Evolutionary conservation across 2,888 invertebrate species (phyloP), one percentile per base, ranked within the genome.

Genomic region (Pandemis cinnamomeana): DNA sequence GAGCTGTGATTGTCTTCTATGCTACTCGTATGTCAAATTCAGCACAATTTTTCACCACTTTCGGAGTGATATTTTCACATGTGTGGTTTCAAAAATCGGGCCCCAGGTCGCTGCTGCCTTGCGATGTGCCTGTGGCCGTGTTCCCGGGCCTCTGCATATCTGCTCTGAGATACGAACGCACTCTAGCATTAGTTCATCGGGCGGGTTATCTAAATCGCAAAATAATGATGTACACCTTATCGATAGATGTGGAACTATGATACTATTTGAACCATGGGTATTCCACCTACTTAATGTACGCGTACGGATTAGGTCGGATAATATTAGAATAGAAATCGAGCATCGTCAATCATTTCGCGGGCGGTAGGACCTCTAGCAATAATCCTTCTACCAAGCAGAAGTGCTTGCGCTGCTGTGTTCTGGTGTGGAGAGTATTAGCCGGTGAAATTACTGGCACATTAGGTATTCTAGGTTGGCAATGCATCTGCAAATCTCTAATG

Each of bases 21-120:
- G n/a, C n/a, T n/a, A n/a, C n/a, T n/a, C n/a, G n/a, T n/a, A n/a
- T n/a, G n/a, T n/a, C n/a, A n/a, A n/a, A n/a, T n/a, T n/a, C n/a
- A n/a, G n/a, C n/a, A n/a, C n/a, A n/a, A n/a, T n/a, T n/a, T n/a
- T n/a, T n/a, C n/a, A n/a, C n/a, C n/a, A n/a, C n/a, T n/a, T n/a
- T n/a, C n/a, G n/a, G n/a, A n/a, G n/a, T n/a, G n/a, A n/a, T n/a
- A n/a, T n/a, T n/a, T n/a, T n/a, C n/a, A n/a, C n/a, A n/a, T n/a
- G n/a, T n/a, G n/a, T n/a, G n/a, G n/a, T n/a, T n/a, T n/a, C n/a
- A n/a, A n/a, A n/a, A n/a, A n/a, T n/a, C n/a, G n/a, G n/a, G n/a
- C n/a, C n/a, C n/a, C n/a, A n/a, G 78, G 77, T 74, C 68, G 75
- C 74, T 74, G 75, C 76, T 75, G 79, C 80, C 80, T 81, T 83